Evolutionary conservation across 2,113 vertebrate genomes (phyloP).

Genomic region (Oncorhynchus kisutch): DNA sequence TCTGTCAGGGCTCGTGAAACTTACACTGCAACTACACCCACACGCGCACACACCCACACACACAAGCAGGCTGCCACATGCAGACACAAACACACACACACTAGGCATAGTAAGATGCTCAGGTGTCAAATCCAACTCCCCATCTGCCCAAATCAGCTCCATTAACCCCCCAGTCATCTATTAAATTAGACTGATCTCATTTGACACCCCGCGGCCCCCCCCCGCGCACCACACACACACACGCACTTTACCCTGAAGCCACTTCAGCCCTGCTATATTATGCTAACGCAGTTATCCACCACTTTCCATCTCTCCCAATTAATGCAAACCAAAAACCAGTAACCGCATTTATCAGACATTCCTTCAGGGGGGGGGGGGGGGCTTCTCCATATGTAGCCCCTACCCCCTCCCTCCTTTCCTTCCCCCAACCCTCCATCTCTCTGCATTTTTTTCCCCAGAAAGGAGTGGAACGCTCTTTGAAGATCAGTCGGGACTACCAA

Average conservation of each 20-base stretch:
- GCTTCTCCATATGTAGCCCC: neutral
- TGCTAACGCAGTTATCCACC: conserved; percentile 51
- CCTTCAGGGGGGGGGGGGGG: conserved; percentile 46
- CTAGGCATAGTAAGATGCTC: conserved; percentile 42
- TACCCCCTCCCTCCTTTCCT: neutral
- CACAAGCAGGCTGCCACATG: neutral
- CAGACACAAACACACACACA: neutral
- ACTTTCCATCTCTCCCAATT: conserved; percentile 51
- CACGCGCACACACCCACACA: neutral
- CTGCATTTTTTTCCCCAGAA: neutral
- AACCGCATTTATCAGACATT: conserved; percentile 53
- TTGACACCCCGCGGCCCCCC: neutral
- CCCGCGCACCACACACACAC: neutral
- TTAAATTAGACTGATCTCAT: conserved; percentile 67
- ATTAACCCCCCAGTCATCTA: conserved; percentile 67
- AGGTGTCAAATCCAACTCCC: conserved; percentile 44
- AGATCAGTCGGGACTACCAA: neutral
- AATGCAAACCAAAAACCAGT: conserved; percentile 55
- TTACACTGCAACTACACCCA: neutral
- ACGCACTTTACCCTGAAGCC: conserved; percentile 10
- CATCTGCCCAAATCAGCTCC: conserved; percentile 47
- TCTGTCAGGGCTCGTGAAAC: neutral
- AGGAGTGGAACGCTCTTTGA: neutral
- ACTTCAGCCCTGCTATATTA: conserved; percentile 45
- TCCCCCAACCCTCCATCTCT: neutral